Evolutionary conservation across 1,140 invertebrate genomes (phyloP).

Genomic region (Drosophila carrolli): DNA sequence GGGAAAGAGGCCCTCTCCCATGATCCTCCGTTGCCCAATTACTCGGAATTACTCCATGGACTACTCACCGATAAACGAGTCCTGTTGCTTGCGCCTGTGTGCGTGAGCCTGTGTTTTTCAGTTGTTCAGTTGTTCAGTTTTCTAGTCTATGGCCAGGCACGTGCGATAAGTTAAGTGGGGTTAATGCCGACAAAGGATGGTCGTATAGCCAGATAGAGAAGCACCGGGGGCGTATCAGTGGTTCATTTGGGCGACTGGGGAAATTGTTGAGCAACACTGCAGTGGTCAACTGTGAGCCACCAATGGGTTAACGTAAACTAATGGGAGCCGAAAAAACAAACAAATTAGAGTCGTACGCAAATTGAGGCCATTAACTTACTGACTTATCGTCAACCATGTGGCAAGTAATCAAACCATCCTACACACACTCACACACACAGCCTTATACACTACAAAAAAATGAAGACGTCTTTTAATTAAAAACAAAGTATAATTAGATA

Average conservation of each 20-base stretch:
- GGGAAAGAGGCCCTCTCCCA: neutral
- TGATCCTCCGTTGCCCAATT: neutral
- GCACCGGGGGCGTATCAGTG: conserved; percentile 24
- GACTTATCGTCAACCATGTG: conserved; percentile 45
- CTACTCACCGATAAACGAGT: conserved; percentile 38
- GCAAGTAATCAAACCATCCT: conserved; percentile 30
- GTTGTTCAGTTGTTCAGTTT: conserved; percentile 17
- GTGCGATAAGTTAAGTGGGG: conserved; percentile 30
- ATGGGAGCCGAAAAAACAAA: conserved; percentile 35
- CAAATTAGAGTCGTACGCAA: conserved; percentile 48
- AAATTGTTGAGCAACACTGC: conserved; percentile 19
- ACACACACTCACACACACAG: conserved; percentile 13
- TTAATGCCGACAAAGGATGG: conserved; percentile 21
- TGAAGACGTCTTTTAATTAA: neutral
- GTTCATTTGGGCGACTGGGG: conserved; percentile 20
- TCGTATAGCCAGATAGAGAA: conserved; percentile 10
- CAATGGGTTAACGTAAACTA: conserved; percentile 37
- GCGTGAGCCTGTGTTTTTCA: conserved; percentile 1
- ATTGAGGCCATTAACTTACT: conserved; percentile 48
- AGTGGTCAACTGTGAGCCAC: conserved; percentile 37
- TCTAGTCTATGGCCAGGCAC: conserved; percentile 21
- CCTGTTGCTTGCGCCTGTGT: conserved; percentile 27
- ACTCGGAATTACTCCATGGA: neutral
- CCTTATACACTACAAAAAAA: conserved; percentile 13
- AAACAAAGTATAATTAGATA: too few relatives aligned